A percentile compares a stretch with the other conserved stretches of the same genome.
These are phyloP conservation scores for Cancer borealis DNA, from an alignment of 2,888 invertebrate species.

Conservation along the genomic window DNA sequence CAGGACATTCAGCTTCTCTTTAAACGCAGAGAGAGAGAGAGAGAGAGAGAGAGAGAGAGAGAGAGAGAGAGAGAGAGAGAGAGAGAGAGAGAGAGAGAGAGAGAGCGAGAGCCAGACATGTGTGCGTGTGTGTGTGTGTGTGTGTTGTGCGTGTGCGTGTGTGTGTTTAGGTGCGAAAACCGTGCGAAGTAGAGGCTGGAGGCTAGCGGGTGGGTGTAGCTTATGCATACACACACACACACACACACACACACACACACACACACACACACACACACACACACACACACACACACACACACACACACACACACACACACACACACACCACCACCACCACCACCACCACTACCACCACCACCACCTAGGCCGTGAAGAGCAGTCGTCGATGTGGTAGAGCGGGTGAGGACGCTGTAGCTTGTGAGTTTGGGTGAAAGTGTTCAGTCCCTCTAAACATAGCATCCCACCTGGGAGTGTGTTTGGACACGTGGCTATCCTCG, in stretches of 20 bases:
- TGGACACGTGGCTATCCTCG: neutral
- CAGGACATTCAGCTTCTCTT: too few species aligned
- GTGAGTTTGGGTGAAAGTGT: neutral
- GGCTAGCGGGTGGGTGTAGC: neutral
- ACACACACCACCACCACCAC: too few species aligned
- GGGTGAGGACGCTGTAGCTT: constrained; percentile 20
- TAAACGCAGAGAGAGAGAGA: too few species aligned
- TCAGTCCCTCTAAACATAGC: neutral
- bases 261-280: too few species aligned
- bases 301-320: too few species aligned
- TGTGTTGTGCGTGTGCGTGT: neutral
- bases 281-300: too few species aligned
- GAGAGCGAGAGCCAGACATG: too few species aligned
- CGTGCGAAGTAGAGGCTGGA: constrained; percentile 2
- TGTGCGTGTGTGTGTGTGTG: too few species aligned
- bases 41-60: too few species aligned
- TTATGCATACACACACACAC: neutral
- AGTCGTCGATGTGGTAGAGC: neutral
- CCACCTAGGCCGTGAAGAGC: neutral
- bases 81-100: too few species aligned
- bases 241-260: neutral
- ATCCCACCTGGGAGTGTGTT: neutral
- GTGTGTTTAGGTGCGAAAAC: neutral
- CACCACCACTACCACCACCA: too few species aligned
- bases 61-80: too few species aligned